Evolutionary conservation across 92 coral and sea anemone genomes (phyloP).

Genomic region (Diadumene lineata): DNA sequence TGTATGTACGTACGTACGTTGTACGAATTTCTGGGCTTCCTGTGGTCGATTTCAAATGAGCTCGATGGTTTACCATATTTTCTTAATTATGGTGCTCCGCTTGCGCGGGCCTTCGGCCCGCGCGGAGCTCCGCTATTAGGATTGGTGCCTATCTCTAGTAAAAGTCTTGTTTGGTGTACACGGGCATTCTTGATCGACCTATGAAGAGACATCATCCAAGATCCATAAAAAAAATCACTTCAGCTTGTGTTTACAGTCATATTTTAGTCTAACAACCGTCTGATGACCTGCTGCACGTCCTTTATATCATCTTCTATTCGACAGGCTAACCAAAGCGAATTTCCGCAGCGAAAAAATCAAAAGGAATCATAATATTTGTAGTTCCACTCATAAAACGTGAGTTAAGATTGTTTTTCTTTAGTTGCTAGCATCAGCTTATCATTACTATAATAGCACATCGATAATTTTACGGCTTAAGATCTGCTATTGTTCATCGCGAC

Average conservation of each 20-base stretch:
- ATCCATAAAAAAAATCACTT: no score
- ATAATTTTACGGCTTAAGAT: not conserved
- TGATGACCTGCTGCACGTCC: not conserved
- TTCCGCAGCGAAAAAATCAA: not conserved
- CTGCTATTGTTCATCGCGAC: slow-evolving; percentile 7
- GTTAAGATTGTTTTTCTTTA: not conserved
- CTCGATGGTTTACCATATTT: no score
- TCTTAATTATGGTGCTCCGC: no score
- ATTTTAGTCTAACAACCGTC: not conserved
- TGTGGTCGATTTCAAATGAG: no score
- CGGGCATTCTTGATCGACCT: slow-evolving; percentile 62
- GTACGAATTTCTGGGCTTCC: no score
- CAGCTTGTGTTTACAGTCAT: no score
- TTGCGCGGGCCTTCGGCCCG: no score
- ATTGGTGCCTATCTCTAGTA: slow-evolving; percentile 68
- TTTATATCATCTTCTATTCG: not conserved
- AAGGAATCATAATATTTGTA: not conserved
- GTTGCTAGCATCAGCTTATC: not conserved
- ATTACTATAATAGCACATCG: not conserved
- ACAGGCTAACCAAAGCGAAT: not conserved
- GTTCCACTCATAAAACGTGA: not conserved
- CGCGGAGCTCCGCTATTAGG: no score
- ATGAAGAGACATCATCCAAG: slow-evolving; percentile 54
- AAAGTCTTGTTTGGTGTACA: slow-evolving; percentile 68
- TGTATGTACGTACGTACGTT: no score